These are phyloP conservation scores for Sminthurides aquaticus DNA, from an alignment of 2,888 invertebrate genomes.

Conservation along the genomic window DNA sequence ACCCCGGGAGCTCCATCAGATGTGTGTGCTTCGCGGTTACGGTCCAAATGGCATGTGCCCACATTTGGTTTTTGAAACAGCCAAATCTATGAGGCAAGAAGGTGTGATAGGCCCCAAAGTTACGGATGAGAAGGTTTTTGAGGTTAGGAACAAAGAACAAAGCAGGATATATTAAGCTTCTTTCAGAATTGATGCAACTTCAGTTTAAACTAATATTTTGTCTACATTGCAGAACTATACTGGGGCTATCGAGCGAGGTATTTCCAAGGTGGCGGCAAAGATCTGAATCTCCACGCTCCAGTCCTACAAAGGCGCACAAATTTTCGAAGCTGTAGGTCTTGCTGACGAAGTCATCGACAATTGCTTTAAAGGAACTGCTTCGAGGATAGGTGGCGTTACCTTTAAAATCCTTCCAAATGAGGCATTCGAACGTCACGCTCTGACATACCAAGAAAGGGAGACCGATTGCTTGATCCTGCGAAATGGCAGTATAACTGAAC, in stretches of 20 bases:
- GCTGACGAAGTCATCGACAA: constrained; percentile 85
- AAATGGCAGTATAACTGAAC: constrained; percentile 88
- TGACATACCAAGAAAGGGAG: constrained; percentile 62
- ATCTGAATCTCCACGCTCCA: constrained; percentile 99
- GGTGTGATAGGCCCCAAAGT: constrained; percentile 69
- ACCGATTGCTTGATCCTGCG: constrained; percentile 67
- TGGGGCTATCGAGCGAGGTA: constrained; percentile 82
- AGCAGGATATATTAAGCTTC: constrained; percentile 16
- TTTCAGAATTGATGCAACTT: constrained; percentile 3
- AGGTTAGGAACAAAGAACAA: constrained; percentile 47
- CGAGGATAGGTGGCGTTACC: constrained; percentile 77
- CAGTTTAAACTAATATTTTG: constrained; percentile 7
- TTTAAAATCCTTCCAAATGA: constrained; percentile 82
- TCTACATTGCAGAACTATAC: constrained; percentile 61
- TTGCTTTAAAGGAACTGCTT: constrained; percentile 76
- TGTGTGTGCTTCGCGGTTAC: constrained; percentile 84
- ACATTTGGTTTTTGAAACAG: constrained; percentile 89
- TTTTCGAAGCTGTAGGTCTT: constrained; percentile 96
- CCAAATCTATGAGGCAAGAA: constrained; percentile 75
- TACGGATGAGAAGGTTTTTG: constrained; percentile 72
- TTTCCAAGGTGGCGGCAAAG: constrained; percentile 94
- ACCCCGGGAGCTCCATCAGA: constrained; percentile 60
- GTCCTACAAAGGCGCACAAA: constrained; percentile 98
- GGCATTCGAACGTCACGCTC: constrained; percentile 68
- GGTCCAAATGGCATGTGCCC: constrained; percentile 98